A percentile compares a stretch with the other conserved stretches of the same genome.
Evolutionary conservation across 2,113 vertebrate species (phyloP).

Genomic region (Chionis minor): DNA sequence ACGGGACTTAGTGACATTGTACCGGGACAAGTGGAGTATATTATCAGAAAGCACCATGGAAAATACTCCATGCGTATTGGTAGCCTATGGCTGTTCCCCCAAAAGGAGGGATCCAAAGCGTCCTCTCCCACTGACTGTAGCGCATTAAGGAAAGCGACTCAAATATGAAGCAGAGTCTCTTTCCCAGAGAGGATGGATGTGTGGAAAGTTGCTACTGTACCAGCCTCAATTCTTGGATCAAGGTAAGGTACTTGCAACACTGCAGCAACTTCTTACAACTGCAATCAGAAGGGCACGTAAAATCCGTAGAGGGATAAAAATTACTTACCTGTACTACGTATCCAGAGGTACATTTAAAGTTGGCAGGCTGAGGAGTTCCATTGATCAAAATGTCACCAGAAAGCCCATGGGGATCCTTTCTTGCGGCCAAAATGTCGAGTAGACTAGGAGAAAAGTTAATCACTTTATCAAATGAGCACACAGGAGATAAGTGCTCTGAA

Average conservation of each 20-base stretch:
- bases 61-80: background rate
- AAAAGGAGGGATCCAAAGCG: background rate
- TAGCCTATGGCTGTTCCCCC: background rate
- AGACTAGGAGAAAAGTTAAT: conserved; percentile 54
- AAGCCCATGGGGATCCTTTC: conserved; percentile 83
- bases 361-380: conserved; percentile 84
- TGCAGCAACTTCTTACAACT: background rate
- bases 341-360: conserved; percentile 94
- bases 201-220: background rate
- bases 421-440: conserved; percentile 78
- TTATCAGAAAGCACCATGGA: background rate
- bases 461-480: background rate
- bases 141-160: background rate
- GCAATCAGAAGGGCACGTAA: background rate
- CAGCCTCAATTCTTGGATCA: background rate
- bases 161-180: background rate
- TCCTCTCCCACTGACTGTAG: background rate
- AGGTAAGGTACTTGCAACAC: background rate
- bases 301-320: background rate
- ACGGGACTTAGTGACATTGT: background rate
- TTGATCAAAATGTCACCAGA: conserved; percentile 86
- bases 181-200: rapidly evolving
- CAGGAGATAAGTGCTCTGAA: background rate
- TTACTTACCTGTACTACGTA: conserved; percentile 90
- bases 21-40: background rate